These are phyloP conservation scores for Elgaria multicarinata DNA, from an alignment of 2,113 vertebrate genomes.

Conservation along the genomic window DNA sequence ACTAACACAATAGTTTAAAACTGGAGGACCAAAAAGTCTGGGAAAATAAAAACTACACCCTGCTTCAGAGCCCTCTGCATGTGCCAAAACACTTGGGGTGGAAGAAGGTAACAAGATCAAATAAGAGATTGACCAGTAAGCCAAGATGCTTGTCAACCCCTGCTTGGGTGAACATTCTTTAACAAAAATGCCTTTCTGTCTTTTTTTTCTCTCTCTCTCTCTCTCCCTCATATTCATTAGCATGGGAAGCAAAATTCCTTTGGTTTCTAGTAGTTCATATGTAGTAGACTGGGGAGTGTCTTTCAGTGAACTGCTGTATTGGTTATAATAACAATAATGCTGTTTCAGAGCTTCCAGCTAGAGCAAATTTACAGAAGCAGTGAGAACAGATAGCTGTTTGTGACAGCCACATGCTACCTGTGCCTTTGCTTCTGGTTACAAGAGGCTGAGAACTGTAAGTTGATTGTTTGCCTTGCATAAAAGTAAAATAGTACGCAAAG, in stretches of 20 bases:
- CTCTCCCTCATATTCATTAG: fast-evolving
- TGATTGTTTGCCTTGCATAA: not conserved
- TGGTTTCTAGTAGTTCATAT: not conserved
- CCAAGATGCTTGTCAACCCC: too few relatives aligned
- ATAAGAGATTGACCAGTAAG: too few relatives aligned
- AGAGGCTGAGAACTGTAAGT: not conserved
- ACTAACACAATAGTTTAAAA: too few relatives aligned
- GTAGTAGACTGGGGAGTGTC: not conserved
- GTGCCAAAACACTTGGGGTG: too few relatives aligned
- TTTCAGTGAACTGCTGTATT: not conserved
- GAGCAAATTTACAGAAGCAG: not conserved
- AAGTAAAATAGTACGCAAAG: not conserved
- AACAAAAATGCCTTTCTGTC: not conserved
- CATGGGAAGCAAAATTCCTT: not conserved
- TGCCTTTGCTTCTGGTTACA: not conserved
- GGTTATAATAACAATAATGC: not conserved
- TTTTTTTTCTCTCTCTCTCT: too few relatives aligned
- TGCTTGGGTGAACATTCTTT: too few relatives aligned
- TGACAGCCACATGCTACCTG: not conserved
- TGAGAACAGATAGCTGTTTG: too few relatives aligned
- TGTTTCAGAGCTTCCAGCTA: not conserved
- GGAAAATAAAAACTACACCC: too few relatives aligned
- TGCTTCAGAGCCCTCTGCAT: too few relatives aligned
- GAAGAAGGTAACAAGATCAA: too few relatives aligned
- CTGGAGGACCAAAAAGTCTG: too few relatives aligned